Evolutionary conservation across 2,888 invertebrate genomes (phyloP).

Genomic region (Ypsolopha sequella): DNA sequence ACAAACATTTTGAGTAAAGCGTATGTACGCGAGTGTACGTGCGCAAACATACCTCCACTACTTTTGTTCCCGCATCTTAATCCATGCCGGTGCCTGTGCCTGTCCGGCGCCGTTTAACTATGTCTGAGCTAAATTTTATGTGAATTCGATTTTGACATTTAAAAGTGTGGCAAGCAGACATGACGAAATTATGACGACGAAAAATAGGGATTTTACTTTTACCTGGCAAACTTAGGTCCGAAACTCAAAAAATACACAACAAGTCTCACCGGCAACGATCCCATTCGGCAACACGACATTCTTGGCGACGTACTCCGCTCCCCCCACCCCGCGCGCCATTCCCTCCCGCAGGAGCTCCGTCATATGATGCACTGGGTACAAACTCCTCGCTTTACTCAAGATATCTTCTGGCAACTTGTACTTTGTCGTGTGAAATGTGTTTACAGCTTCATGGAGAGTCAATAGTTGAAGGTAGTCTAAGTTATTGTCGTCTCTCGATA

Average conservation of each 20-base stretch:
- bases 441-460: constrained; percentile 68
- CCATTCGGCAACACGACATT: constrained; percentile 67
- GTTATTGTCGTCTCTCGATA: constrained; percentile 35
- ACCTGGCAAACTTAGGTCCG: not conserved
- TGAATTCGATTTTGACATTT: too few species aligned
- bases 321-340: constrained; percentile 69
- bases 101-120: too few species aligned
- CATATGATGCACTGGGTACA: constrained; percentile 31
- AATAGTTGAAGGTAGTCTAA: constrained; percentile 62
- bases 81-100: too few species aligned
- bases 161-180: not conserved
- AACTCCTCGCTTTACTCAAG: constrained; percentile 34
- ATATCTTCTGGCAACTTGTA: constrained; percentile 46
- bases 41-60: too few species aligned
- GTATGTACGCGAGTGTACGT: too few species aligned
- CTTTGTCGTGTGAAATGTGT: constrained; percentile 42
- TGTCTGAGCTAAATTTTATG: too few species aligned
- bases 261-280: constrained; percentile 61
- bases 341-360: constrained; percentile 53
- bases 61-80: too few species aligned
- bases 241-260: not conserved
- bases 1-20: too few species aligned
- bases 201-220: not conserved
- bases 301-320: constrained; percentile 61
- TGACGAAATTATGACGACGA: not conserved